Percentiles rank a stretch among this genome's conserved stretches.
These are phyloP conservation scores for Crocodylus rhombifer DNA, from an alignment of 2,797 vertebrate species.

Conservation along the genomic window DNA sequence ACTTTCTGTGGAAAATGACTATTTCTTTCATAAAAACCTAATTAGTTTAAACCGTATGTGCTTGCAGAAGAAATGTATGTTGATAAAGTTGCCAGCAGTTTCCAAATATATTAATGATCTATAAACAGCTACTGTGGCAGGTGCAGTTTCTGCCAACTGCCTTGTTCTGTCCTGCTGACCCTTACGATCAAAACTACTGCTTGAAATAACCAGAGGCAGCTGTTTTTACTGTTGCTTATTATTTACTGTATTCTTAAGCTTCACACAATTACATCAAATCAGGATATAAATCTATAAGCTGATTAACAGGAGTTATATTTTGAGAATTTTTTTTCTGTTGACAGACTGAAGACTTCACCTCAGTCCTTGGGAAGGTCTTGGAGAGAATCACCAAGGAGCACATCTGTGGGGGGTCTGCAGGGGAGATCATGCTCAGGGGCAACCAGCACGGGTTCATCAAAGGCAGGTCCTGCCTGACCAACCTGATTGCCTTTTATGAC, in stretches of 20 bases:
- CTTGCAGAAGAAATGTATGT: conserved; percentile 43
- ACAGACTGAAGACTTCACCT: neutral
- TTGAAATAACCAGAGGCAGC: conserved; percentile 19
- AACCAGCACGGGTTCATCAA: no score
- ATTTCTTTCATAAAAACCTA: conserved; percentile 64
- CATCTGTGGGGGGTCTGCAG: no score
- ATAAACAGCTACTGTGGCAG: conserved; percentile 1
- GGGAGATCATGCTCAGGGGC: no score
- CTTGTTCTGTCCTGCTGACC: neutral
- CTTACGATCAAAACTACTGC: neutral
- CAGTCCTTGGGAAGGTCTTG: no score
- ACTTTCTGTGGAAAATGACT: conserved; percentile 68
- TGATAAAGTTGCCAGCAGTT: conserved; percentile 26
- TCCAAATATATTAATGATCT: conserved; percentile 26
- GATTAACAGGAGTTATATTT: neutral
- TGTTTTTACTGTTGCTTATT: neutral
- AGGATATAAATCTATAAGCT: neutral
- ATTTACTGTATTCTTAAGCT: neutral
- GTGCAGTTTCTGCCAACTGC: neutral
- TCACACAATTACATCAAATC: neutral
- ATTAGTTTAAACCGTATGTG: conserved; percentile 55
- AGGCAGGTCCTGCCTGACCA: no score
- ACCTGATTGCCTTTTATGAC: no score
- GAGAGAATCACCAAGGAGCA: no score
- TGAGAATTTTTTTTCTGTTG: neutral